Base-by-base conservation (phyloP, 2,797 vertebrate species). In the Spatula versicolor region DNA sequence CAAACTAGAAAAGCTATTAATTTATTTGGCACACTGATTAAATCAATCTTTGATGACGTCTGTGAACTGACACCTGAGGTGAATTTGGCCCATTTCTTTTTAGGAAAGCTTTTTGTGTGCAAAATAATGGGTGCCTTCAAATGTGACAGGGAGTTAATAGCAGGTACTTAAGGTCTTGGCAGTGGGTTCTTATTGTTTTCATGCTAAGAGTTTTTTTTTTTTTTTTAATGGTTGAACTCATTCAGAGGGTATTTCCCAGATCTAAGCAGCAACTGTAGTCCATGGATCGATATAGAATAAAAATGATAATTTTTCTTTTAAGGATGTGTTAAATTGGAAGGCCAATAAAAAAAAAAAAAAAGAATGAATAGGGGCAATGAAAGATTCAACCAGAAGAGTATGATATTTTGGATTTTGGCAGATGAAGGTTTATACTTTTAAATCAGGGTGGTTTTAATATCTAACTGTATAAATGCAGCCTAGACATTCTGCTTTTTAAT, bases 111-210 rank as follows among this genome's bases (percentile, higher is more conserved):
- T 74, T 45, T 82, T 89, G 69, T 13, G n/a, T 87, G 22, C 41
- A 86, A 92, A 94, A 86, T 88, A 95, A 92, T 64, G 52, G 9
- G 4, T 39, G 56, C 60, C 79, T 94, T 96, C 82, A 93, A 88
- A 94, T 78, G 43, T 91, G 86, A 94, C 0, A 2, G 92, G 48
- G 59, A 93, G 33, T 86, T 97, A 96, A 94, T 83, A 77, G 77
- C 54, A 95, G 84, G 80, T 91, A 93, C 79, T 94, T 96, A 95
- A 84, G 56, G 28, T 85, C 64, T 93, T 95, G 88, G 84, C 90
- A 93, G 54, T 79, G 30, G 28, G 43, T 48, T 60, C 6, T 17
- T 66, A 46, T 77, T 95, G 80, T 95, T 95, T 96, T 92, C 71
- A 33, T 69, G 41, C 59, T 80, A 91, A 88, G 48, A 83, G 30